Conservation (phyloP, 2,888 invertebrate genomes). For the Sinelater perroti region DNA sequence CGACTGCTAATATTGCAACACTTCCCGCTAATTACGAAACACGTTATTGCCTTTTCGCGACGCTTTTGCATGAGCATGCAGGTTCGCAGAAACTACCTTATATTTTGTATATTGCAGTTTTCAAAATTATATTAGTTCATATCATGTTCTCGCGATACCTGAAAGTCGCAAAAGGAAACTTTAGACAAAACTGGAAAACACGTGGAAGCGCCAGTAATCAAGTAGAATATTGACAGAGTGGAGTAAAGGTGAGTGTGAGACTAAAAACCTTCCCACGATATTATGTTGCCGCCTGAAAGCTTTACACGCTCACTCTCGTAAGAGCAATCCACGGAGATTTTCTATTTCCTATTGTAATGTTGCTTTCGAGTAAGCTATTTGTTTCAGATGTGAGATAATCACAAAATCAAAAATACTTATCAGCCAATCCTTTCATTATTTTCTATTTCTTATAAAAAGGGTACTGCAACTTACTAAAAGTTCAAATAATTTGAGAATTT, state of each 20-base stretch:
- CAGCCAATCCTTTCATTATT: too few species aligned
- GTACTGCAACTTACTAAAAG: too few species aligned
- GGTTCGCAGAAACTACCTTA: slow-evolving; percentile 4
- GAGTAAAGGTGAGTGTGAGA: slow-evolving; percentile 7
- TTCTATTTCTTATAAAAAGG: too few species aligned
- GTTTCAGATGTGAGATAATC: too few species aligned
- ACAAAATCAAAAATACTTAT: too few species aligned
- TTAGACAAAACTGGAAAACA: slow-evolving; percentile 15
- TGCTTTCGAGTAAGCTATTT: too few species aligned
- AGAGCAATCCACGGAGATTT: slow-evolving; percentile 12
- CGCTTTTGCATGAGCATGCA: too few species aligned
- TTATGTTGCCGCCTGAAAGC: slow-evolving; percentile 3
- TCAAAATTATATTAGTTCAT: slow-evolving; percentile 11
- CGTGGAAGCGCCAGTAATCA: slow-evolving; percentile 16
- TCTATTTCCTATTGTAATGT: too few species aligned
- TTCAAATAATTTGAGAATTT: too few species aligned
- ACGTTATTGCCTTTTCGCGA: too few species aligned
- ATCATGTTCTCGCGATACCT: slow-evolving; percentile 14
- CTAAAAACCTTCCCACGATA: slow-evolving; percentile 12
- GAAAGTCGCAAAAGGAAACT: slow-evolving; percentile 10
- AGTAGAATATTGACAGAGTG: slow-evolving; percentile 11
- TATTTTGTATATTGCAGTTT: slow-evolving; percentile 5
- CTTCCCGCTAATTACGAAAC: too few species aligned
- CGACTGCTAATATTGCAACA: too few species aligned
- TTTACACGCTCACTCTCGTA: slow-evolving; percentile 6